Percentiles rank a stretch among this genome's conserved stretches.
Conservation (phyloP, 2,888 invertebrate species). For the Nycteola revayana region DNA sequence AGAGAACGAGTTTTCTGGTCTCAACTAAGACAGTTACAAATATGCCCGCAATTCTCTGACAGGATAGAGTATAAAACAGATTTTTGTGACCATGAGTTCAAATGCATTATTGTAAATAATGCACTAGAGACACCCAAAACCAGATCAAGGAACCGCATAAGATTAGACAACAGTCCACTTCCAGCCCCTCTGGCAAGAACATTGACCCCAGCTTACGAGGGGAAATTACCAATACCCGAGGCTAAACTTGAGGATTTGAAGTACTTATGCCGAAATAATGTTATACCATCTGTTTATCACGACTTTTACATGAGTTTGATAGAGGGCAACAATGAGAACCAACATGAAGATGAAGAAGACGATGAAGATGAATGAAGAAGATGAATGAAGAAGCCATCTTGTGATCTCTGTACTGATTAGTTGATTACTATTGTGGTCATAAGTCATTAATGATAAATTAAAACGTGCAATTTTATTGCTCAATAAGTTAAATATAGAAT, state of each 20-base stretch:
- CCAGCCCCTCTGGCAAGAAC: constrained; percentile 8
- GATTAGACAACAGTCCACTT: constrained; percentile 8
- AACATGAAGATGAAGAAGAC: too few species aligned
- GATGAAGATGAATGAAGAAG: too few species aligned
- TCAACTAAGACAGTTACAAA: constrained; percentile 10
- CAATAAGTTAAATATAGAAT: too few species aligned
- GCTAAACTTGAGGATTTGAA: constrained; percentile 15
- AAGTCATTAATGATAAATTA: too few species aligned
- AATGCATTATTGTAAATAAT: constrained; percentile 12
- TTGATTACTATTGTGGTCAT: too few species aligned
- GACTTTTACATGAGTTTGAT: too few species aligned
- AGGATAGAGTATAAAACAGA: constrained; percentile 2
- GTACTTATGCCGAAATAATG: constrained; percentile 11
- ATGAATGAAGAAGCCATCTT: too few species aligned
- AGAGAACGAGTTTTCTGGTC: too few species aligned
- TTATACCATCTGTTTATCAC: too few species aligned
- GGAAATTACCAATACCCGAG: constrained; percentile 10
- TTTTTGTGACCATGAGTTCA: constrained; percentile 9
- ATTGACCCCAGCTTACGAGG: constrained; percentile 9
- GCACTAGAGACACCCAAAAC: constrained; percentile 8
- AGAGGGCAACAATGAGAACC: too few species aligned
- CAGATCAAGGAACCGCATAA: constrained; percentile 6
- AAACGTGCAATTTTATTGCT: too few species aligned
- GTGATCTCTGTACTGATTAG: too few species aligned
- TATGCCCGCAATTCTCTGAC: constrained; percentile 6